Evolutionary conservation across 2,888 invertebrate species (phyloP), one percentile per base, ranked within the genome.

Genomic region (Dryocosmus kuriphilus): DNA sequence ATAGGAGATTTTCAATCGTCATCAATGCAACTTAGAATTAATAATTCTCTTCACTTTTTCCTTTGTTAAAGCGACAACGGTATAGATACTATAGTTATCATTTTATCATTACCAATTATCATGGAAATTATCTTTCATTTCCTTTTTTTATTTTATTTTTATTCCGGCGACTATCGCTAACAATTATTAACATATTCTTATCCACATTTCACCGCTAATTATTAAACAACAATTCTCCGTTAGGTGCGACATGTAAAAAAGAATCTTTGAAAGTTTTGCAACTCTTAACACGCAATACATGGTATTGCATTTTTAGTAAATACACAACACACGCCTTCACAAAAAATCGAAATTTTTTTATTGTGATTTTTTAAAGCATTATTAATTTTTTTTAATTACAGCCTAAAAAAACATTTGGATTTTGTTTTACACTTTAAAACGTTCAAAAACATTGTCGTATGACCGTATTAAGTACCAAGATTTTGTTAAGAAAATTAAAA

Each of bases 271-370:
- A 71, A 32, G 71, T 22, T 63, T 55, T 65, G 6, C 55, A 76
- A 62, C 65, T 63, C 11, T 80, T 79, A 71, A 71, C 71, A 79
- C 78, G 79, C 86, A 87, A 87, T 87, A 87, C 87, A 87, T 65
- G 80, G 87, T 87, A 87, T 87, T 86, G 87, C 84, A 79, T 79
- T 84, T 77, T 75, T 41, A 67, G 78, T 74, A 81, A 79, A 81
- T 78, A 79, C 84, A 83, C 81, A 79, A 81, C 80, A 80, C 77
- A 82, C 57, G 76, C 80, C 14, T 51, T 51, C 5, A 51, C 71
- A 51, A 51, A 71, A 71, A 71, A 71, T 71, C 51, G 71, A 71
- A 46, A 71, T 51, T 27, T 27, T 27, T 16, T 11, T 7, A 24
- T 46, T 2, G 4, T 41, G 16, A 8, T 38, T 65, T 65, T 38